These are phyloP conservation scores for Adela reaumurella DNA, from an alignment of 2,888 invertebrate genomes.

Conservation along the genomic window DNA sequence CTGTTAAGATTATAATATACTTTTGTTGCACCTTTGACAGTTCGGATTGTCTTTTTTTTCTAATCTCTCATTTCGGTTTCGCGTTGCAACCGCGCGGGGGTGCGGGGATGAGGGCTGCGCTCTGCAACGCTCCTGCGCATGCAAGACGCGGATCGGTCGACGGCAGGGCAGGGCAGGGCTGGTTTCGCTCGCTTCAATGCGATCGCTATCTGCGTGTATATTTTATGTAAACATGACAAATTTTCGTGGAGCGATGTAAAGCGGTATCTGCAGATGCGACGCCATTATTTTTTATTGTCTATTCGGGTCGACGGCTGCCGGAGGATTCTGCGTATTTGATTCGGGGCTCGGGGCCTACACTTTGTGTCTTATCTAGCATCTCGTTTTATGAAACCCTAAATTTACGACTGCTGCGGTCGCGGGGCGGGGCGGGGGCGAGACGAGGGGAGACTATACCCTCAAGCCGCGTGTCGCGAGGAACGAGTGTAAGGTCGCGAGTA, in stretches of 20 bases:
- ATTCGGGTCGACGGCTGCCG: conserved; percentile 21
- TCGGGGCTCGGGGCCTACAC: conserved; percentile 42
- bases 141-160: too few species aligned
- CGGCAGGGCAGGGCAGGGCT: too few species aligned
- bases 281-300: conserved; percentile 49
- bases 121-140: too few species aligned
- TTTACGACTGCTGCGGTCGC: conserved; percentile 49
- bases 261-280: conserved; percentile 49
- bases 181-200: conserved; percentile 26
- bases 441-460: neutral
- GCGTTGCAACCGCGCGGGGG: conserved; percentile 22
- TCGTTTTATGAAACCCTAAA: conserved; percentile 59
- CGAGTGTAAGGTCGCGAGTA: neutral
- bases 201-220: conserved; percentile 44
- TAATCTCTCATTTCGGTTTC: conserved; percentile 24
- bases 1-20: conserved; percentile 54
- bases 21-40: conserved; percentile 48
- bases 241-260: conserved; percentile 33
- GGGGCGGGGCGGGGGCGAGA: conserved; percentile 27
- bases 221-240: conserved; percentile 55
- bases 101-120: too few species aligned
- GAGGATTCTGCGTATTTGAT: conserved; percentile 45
- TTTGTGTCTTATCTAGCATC: conserved; percentile 53
- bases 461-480: neutral
- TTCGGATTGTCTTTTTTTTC: conserved; percentile 30